Base-by-base conservation (phyloP, 2,797 vertebrate genomes). In the Anguilla marmorata region DNA sequence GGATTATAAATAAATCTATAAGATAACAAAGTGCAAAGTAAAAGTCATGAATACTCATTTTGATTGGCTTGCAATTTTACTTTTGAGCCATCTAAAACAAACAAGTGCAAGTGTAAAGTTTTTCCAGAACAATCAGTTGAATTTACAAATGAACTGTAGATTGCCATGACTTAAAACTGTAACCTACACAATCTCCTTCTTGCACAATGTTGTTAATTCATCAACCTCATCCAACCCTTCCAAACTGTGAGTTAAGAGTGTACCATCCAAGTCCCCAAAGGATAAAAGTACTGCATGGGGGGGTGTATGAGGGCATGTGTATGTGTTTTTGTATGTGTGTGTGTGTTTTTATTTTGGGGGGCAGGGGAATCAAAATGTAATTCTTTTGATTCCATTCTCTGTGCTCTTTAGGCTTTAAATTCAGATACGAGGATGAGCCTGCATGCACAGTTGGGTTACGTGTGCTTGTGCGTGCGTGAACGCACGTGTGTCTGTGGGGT, bases 21-120 rank as follows among this genome's bases (percentile, higher is more conserved):
- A 89, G 88, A 89, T 88, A 90, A 90, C 66, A 93, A 95, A 93
- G 93, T 94, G 93, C 93, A 94, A 92, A 76, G 52, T 45, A 50
- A 74, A 90, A 91, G 86, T 91, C 91, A 63, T 84, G 87, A 88
- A 88, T 88, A 88, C 91, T 94, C 79, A 45, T 63, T 94, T 90
- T 89, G 89, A 93, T 92, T 92, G 91, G 91, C 93, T 91, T 89
- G 56, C 91, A 87, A 93, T 90, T 91, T 89, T 91, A 88, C 90
- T 89, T 85, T 72, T 33, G 56, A 86, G 88, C 88, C 86, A 88
- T 83, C 84, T 87, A 89, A 94, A 84, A 90, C 90, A 94, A 91
- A 93, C 66, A 88, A 85, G 66, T 50, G 82, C 84, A 88, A 84
- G n/a, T 30, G 50, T 87, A 48, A 48, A 74, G 50, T 88, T 79